Conservation (phyloP, 2,113 vertebrate genomes). For the Actenoides lindsayi region DNA sequence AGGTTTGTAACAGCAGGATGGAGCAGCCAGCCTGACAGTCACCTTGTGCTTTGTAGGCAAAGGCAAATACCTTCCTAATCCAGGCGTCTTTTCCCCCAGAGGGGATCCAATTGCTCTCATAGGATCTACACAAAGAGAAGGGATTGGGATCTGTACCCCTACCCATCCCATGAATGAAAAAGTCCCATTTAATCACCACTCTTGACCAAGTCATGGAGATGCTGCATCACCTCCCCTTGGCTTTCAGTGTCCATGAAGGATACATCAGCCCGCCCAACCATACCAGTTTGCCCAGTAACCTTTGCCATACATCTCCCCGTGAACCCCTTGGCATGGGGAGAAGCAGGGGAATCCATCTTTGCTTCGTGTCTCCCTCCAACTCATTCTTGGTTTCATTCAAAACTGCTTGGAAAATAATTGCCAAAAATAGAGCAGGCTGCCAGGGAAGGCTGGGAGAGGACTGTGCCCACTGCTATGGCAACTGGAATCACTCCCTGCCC, state of each 20-base stretch:
- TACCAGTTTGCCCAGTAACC: not conserved
- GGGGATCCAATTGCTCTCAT: not conserved
- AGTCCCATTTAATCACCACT: not conserved
- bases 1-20: not conserved
- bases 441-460: constrained; percentile 25
- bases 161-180: not conserved
- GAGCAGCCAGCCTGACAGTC: not conserved
- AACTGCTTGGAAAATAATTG: not conserved
- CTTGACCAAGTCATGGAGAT: not conserved
- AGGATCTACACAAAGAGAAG: not conserved
- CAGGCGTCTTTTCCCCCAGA: not conserved
- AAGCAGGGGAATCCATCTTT: not conserved
- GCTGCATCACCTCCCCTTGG: not conserved
- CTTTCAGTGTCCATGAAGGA: not conserved
- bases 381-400: not conserved
- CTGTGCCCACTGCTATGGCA: constrained; percentile 51
- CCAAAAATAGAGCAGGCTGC: constrained; percentile 29
- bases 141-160: not conserved
- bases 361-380: not conserved
- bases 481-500: constrained; percentile 38
- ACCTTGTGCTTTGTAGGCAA: not conserved
- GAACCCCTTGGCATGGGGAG: not conserved
- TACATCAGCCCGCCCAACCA: not conserved
- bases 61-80: not conserved
- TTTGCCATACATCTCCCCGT: not conserved